These are phyloP conservation scores for Osmerus eperlanus DNA, from an alignment of 2,113 vertebrate species.

Conservation along the genomic window DNA sequence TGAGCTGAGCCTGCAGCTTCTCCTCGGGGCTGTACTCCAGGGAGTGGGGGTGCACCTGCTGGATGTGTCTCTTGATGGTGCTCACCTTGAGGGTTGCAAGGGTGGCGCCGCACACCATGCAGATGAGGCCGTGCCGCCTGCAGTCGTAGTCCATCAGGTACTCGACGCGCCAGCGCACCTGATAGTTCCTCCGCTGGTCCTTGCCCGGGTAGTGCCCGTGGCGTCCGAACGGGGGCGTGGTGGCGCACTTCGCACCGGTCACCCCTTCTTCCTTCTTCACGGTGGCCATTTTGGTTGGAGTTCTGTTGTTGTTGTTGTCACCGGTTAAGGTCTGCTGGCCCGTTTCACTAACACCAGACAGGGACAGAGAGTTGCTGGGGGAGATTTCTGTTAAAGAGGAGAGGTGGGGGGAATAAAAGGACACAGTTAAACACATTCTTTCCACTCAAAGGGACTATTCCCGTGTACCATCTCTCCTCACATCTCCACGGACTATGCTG, in stretches of 20 bases:
- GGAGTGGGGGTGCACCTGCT: slow-evolving; percentile 86
- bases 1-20: slow-evolving; percentile 77
- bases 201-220: slow-evolving; percentile 76
- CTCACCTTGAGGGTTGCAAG: slow-evolving; percentile 84
- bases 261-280: slow-evolving; percentile 44
- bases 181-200: slow-evolving; percentile 88
- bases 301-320: not conserved
- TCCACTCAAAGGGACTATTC: no score
- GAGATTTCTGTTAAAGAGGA: slow-evolving; percentile 40
- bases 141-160: slow-evolving; percentile 92
- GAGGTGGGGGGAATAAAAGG: not conserved
- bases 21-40: slow-evolving; percentile 78
- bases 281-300: slow-evolving; percentile 13
- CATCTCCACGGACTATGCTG: not conserved
- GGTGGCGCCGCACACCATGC: slow-evolving; percentile 82
- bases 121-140: slow-evolving; percentile 78
- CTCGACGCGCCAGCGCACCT: slow-evolving; percentile 84
- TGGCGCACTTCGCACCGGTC: slow-evolving; percentile 7
- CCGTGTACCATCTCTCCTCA: not conserved
- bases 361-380: slow-evolving; percentile 16
- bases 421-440: not conserved
- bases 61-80: slow-evolving; percentile 85
- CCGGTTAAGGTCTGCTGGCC: not conserved
- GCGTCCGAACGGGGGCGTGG: slow-evolving; percentile 29
- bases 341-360: slow-evolving; percentile 26